Evolutionary conservation across 2,113 vertebrate species (phyloP), one percentile per base, ranked within the genome.

Genomic region (Chloropsis hardwickii): DNA sequence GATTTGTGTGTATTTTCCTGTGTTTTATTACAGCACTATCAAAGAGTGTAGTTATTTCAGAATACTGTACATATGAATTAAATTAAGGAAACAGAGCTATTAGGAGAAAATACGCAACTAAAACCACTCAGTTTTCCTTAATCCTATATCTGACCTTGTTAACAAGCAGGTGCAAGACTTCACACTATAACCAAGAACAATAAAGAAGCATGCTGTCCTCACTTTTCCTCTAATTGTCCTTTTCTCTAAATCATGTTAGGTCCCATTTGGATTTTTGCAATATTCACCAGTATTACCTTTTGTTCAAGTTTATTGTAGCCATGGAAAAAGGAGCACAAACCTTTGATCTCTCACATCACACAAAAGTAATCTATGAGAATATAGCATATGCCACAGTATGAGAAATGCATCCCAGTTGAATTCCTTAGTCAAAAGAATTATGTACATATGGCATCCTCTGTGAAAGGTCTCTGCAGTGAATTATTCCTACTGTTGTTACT

Each of bases 1-100:
- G 87, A 94, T 95, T 95, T 86, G 50, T 95, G 51, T 76, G 67
- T 89, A 89, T 97, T 93, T 94, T 94, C 35, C 79, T 95, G 83
- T 95, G 79, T 93, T 97, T 97, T 90, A 94, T 96, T 96, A 93
- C 90, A 94, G 80, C 76, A 93, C 84, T 94, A 93, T 95, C 95
- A 96, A 96, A 95, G 91, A 94, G 62, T 88, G 35, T 33, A 44
- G 77, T 91, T 96, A 95, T 85, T 97, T 97, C 89, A 39, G 90
- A 97, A 95, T 97, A 95, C 48, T 71, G 42, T 95, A 91, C 96
- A 97, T 69, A 90, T 94, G 96, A 98, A 94, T 95, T 45, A 79
- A 94, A 97, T 98, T 97, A 97, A 95, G 90, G 81, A 79, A 93
- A 83, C 54, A 86, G 83, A 96, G 76, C 77, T 91, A 94, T 91